phyloP scores from a whole-genome alignment of 2,888 invertebrate species.

The Nomada fabriciana region DNA sequence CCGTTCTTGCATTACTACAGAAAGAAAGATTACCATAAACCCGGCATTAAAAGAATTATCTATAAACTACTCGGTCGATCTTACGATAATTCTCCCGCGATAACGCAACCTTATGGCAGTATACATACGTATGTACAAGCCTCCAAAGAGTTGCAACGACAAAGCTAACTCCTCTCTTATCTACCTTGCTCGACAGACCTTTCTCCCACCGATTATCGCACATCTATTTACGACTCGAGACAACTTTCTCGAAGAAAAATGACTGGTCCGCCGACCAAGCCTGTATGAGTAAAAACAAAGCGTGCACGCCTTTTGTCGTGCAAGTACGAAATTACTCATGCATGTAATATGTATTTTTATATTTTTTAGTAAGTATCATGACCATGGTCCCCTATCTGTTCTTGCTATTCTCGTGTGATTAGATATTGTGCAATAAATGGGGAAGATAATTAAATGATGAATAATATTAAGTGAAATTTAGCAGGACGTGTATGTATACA shows the following conservation, averaged over 20 bases:
- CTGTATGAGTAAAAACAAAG: not conserved
- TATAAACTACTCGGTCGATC: conserved; percentile 2
- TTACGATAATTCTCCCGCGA: not conserved
- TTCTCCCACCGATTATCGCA: conserved; percentile 3
- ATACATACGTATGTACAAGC: not conserved
- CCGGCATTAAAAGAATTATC: conserved; percentile 6
- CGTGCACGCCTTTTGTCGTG: not conserved
- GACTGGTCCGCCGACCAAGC: not conserved
- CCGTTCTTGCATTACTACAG: not conserved
- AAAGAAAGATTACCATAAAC: conserved; percentile 9
- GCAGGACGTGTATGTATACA: too few species aligned
- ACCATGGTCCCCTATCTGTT: too few species aligned
- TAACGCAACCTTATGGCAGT: not conserved
- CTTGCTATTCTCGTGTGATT: too few species aligned
- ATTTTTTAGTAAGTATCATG: too few species aligned
- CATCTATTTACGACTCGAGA: conserved; percentile 1
- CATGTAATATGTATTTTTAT: too few species aligned
- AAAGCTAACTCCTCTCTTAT: conserved; percentile 13
- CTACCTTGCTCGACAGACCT: not conserved
- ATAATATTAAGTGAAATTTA: too few species aligned
- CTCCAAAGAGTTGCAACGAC: not conserved
- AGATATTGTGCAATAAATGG: too few species aligned
- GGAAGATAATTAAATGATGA: too few species aligned
- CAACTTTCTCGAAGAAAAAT: conserved; percentile 20
- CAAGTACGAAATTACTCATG: not conserved